These are phyloP conservation scores for Tipula vernalis DNA, from an alignment of 2,888 invertebrate genomes.

Conservation along the genomic window DNA sequence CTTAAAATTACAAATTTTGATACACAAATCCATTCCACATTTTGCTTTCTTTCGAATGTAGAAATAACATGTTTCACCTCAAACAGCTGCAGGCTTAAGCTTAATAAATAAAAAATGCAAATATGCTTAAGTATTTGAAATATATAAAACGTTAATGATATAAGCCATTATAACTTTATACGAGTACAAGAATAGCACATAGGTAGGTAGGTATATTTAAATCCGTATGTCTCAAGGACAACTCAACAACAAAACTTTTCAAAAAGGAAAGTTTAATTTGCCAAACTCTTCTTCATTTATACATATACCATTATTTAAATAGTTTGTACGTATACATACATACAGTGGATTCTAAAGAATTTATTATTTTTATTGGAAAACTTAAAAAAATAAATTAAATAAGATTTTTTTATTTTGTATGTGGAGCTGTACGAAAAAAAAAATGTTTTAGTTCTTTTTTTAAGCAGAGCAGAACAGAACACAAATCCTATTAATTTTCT, in stretches of 20 bases:
- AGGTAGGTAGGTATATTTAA: background rate
- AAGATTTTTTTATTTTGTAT: background rate
- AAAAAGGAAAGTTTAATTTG: background rate
- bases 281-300: background rate
- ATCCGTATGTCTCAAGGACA: background rate
- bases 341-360: background rate
- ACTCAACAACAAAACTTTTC: background rate
- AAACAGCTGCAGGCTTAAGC: background rate
- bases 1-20: background rate
- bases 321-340: background rate
- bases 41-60: background rate
- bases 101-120: no score
- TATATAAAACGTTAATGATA: background rate
- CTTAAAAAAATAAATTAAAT: background rate
- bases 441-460: background rate
- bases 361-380: background rate
- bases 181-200: background rate
- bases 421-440: background rate
- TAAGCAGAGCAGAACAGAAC: background rate
- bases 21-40: background rate
- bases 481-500: background rate
- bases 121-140: no score
- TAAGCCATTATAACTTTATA: background rate
- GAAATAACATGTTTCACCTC: background rate
- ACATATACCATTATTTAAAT: background rate